Base-by-base conservation (phyloP, 2,113 vertebrate species). In the Erpornis zantholeuca region DNA sequence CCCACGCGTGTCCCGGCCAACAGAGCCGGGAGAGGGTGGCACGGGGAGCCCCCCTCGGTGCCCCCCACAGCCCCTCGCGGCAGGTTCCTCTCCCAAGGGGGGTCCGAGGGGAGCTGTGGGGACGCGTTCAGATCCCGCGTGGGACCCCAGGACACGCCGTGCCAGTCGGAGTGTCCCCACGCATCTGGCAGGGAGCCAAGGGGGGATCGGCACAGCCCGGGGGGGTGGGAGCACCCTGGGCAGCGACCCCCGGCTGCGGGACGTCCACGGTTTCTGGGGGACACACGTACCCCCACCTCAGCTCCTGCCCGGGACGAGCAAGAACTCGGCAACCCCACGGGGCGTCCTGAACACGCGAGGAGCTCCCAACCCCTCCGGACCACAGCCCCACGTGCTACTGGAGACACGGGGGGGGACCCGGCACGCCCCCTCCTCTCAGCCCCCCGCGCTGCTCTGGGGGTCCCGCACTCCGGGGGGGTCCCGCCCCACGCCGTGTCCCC, bases 11-110 rank as follows among this genome's bases (percentile, higher is more conserved):
- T 49, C 75, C 57, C 49, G 17, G 42, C 16, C 2, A 38, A 5
- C 18, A 45, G 5, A 78, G 7, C 27, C 40, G 13, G 16, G 29
- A 35, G 7, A 31, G 4, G 9, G 10, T 0, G 29, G 25, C 57
- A 56, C 4, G 2, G 5, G 7, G 20, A 21, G 17, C 11, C 8
- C 1, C 9, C 33, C 35, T 13, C 27, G 12, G 44, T 2, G 20
- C 24, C 36, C 33, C 24, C 19, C 11, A 13, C 12, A 33, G 6
- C 20, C 16, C 25, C 13, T 42, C 31, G 3, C 9, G 13, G 36
- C 7, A 35, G 2, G 28, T 11, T 38, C 7, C 18, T 69, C 8
- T 33, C 27, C 54, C 13, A 35, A 56, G 31, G 24, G 15, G 40
- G 25, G 8, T 22, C 54, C 13, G 36, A 56, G 31, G 24, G 15